Base-by-base conservation (phyloP, 1,140 invertebrate genomes). In the Leptinotarsa undecemlineata region DNA sequence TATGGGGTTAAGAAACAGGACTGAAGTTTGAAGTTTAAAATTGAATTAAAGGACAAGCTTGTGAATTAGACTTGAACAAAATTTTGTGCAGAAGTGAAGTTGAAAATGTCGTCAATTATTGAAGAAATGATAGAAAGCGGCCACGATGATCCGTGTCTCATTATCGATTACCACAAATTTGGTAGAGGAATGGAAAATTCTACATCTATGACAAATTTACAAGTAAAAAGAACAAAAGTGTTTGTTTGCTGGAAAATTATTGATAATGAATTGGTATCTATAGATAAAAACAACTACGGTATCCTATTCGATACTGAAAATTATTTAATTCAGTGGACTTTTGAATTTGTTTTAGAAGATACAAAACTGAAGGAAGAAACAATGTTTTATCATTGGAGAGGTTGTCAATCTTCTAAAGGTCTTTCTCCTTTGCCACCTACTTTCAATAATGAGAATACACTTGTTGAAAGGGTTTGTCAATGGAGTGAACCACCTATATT, bases 401-500 rank as follows among this genome's bases (percentile, higher is more conserved):
- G 79, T 0, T 69, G 67, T 60, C 71, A 74, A 26, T 78, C 79
- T 19, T 3, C 19, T 3, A 79, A 79, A 77, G 78, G 78, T 17
- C 63, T 21, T 74, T 74, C 76, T 1, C 79, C 79, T 14, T 70
- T 81, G 19, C 79, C 79, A 17, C 71, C 78, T 33, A 74, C 68
- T 33, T 48, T 79, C 42, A 76, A 79, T 19, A 70, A 80, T 11
- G 62, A 78, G 11, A 73, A 57, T 63, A 72, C 76, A 13, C 71
- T 79, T n/a, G 78, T 81, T 14, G 75, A 81, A 26, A 48, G 79
- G 68, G 72, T 81, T 4, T 57, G 71, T 13, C 79, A 81, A 57
- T 81, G 78, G 78, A 76, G 77, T 68, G 79, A 81, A 72, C 78
- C 76, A 26, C 68, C 77, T 48, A 14, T 77, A 42, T 81, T 81